Percentiles rank a stretch among this genome's conserved stretches.
Conservation (phyloP, 2,888 invertebrate species). For the Notodonta ziczac region DNA sequence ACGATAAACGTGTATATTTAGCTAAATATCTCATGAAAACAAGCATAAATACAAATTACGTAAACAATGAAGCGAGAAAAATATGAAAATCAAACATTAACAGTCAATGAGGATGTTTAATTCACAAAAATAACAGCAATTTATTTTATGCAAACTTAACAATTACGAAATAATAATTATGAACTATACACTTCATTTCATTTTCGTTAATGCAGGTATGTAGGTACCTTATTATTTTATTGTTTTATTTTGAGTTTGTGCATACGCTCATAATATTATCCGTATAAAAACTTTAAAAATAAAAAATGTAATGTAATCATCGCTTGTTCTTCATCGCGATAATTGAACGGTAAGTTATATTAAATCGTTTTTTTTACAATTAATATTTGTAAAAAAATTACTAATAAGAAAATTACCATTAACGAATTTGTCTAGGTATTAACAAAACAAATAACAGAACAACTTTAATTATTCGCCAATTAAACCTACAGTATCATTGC, state of each 20-base stretch:
- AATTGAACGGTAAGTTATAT: constrained; percentile 18
- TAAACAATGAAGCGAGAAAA: constrained; percentile 68
- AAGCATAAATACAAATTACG: constrained; percentile 65
- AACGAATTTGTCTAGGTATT: constrained; percentile 60
- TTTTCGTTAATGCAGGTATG: background rate
- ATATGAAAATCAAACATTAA: constrained; percentile 63
- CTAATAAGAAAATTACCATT: constrained; percentile 37
- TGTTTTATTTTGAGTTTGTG: background rate
- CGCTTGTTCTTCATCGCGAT: constrained; percentile 59
- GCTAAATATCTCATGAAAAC: constrained; percentile 71
- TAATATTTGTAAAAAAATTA: constrained; percentile 23
- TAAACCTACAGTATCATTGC: constrained; percentile 59
- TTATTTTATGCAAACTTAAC: constrained; percentile 77
- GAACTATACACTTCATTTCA: constrained; percentile 5
- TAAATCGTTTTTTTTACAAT: constrained; percentile 15
- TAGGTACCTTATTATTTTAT: constrained; percentile 21
- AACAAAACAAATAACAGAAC: constrained; percentile 71
- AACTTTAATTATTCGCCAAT: constrained; percentile 64
- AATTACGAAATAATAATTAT: constrained; percentile 43
- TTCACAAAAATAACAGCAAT: constrained; percentile 77
- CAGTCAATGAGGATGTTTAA: constrained; percentile 81
- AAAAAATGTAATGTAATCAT: constrained; percentile 81
- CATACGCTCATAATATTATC: constrained; percentile 20
- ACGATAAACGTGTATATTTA: constrained; percentile 81
- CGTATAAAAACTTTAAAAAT: constrained; percentile 56